Base-by-base conservation (phyloP, 1,140 invertebrate genomes). In the Planococcus citri region DNA sequence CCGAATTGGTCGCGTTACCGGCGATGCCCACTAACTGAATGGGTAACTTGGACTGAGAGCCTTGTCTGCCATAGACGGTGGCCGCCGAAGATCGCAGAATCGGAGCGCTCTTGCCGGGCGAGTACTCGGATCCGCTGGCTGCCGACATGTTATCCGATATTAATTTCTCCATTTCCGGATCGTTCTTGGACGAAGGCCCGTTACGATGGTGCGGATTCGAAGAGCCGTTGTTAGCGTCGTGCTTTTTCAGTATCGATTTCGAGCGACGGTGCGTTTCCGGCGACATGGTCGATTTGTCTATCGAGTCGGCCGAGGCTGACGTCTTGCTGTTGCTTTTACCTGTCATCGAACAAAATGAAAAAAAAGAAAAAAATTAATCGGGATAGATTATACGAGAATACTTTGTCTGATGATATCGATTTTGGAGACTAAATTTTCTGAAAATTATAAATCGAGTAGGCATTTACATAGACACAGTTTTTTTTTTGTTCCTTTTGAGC, bases 181-280 rank as follows among this genome's bases (percentile, higher is more conserved):
- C 83, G 67, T 79, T 72, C 77, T 73, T 78, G 77, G 68, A 77
- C 73, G 71, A 76, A 72, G 68, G 71, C 72, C 70, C 76, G 75
- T 73, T 77, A 74, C 78, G 73, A 72, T 79, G 79, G 70, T 79
- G 70, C 37, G 69, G 57, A 12, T 69, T 51, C 10, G 72, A 20
- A 68, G 70, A n/a, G 14, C 61, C 29, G 1, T 70, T 33, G 9
- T 21, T 25, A 22, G 64, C 51, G 38, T 89, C 87, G 41, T 87
- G 86, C 77, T 87, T 87, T 80, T 90, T 91, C 73, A 91, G 78
- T 75, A 91, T 90, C 71, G 88, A 90, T 78, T 89, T 90, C 64
- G 85, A 88, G 74, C 83, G 80, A 33, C 84, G 80, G 72, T 84
- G 85, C 70, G 81, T 81, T 76, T 86, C 86, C 73, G 84, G 78